A percentile compares a stretch with the other conserved stretches of the same genome.
These are phyloP conservation scores for Vidua chalybeata DNA, from an alignment of 2,113 vertebrate genomes.

Conservation along the genomic window DNA sequence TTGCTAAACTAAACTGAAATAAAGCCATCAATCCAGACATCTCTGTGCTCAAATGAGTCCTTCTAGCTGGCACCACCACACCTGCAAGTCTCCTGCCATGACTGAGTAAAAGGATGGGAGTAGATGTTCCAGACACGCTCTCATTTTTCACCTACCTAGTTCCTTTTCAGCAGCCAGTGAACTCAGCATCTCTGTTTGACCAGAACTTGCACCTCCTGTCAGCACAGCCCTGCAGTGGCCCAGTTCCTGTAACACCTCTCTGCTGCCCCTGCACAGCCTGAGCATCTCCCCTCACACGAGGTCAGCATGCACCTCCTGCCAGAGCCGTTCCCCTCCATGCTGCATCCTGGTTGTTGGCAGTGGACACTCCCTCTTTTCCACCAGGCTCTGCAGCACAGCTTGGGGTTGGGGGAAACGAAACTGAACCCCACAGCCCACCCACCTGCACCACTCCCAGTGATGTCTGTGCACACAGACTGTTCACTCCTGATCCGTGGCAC, in stretches of 20 bases:
- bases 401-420: neutral
- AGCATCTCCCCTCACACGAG: neutral
- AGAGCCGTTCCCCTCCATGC: neutral
- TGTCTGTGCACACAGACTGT: neutral
- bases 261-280: neutral
- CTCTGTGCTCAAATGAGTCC: neutral
- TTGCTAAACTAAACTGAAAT: conserved; percentile 45
- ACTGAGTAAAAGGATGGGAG: neutral
- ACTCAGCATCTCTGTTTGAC: neutral
- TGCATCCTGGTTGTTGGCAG: fast-evolving
- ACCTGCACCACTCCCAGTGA: neutral
- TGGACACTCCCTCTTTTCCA: neutral
- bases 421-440: neutral
- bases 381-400: neutral
- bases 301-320: neutral
- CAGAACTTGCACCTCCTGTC: neutral
- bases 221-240: neutral
- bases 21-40: conserved; percentile 17
- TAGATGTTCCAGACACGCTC: neutral
- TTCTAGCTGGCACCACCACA: neutral
- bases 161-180: neutral
- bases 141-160: conserved; percentile 1
- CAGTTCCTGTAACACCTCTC: neutral
- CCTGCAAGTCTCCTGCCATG: neutral
- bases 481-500: fast-evolving